These are phyloP conservation scores for Sitobion miscanthi DNA, from an alignment of 1,140 invertebrate genomes.

Conservation along the genomic window DNA sequence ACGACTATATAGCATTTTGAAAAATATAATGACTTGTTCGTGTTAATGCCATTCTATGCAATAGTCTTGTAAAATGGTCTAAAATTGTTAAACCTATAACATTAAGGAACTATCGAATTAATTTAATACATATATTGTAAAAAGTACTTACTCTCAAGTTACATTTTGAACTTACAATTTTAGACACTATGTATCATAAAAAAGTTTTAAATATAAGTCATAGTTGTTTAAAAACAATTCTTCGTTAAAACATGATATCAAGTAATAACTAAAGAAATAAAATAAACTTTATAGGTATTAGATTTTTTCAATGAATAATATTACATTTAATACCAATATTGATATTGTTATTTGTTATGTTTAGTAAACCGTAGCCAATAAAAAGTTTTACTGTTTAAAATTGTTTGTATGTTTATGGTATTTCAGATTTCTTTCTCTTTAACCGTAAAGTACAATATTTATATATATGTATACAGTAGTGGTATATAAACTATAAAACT, in stretches of 20 bases:
- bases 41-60: not conserved
- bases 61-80: not conserved
- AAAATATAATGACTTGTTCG: not conserved
- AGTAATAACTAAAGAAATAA: not conserved
- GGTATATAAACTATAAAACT: not conserved
- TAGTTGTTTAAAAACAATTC: not conserved
- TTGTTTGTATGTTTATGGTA: not conserved
- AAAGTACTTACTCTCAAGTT: not conserved
- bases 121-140: not conserved
- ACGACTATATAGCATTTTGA: not conserved
- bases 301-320: not conserved
- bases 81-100: too few species aligned
- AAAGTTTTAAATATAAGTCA: not conserved
- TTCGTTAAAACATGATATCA: not conserved
- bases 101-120: not conserved
- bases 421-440: not conserved
- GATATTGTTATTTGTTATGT: not conserved
- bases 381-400: conserved; percentile 7
- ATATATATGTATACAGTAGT: too few species aligned
- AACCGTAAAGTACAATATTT: not conserved
- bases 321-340: not conserved
- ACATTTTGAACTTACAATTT: not conserved
- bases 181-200: not conserved
- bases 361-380: not conserved
- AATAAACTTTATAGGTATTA: not conserved